These are phyloP conservation scores for Ochotona princeps DNA, from an alignment of 2,113 vertebrate species.

Conservation along the genomic window DNA sequence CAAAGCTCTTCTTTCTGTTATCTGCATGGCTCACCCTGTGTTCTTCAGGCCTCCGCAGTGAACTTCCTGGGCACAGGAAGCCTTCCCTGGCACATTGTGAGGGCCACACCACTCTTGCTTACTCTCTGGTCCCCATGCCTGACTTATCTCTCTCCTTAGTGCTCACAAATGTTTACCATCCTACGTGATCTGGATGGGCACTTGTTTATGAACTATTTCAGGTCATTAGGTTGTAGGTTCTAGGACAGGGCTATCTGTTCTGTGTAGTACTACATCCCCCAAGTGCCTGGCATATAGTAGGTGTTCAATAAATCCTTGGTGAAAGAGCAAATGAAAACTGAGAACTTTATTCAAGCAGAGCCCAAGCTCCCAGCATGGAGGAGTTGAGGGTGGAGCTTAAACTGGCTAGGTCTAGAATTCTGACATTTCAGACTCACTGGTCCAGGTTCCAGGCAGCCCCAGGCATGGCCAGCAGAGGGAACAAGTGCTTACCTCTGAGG, in stretches of 20 bases:
- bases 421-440: background rate
- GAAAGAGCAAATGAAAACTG: slow-evolving; percentile 26
- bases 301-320: slow-evolving; percentile 32
- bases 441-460: background rate
- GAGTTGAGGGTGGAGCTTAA: background rate
- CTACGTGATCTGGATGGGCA: background rate
- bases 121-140: background rate
- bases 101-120: background rate
- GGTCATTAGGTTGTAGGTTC: slow-evolving; percentile 10
- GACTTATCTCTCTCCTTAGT: slow-evolving; percentile 51
- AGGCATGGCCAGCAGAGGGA: background rate
- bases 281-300: slow-evolving; percentile 34
- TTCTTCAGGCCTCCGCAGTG: background rate
- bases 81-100: background rate
- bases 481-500: slow-evolving; percentile 87
- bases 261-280: background rate
- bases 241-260: background rate
- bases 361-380: background rate
- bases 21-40: background rate
- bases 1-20: slow-evolving; percentile 24
- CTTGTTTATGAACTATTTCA: slow-evolving; percentile 44
- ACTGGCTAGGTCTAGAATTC: background rate
- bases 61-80: background rate
- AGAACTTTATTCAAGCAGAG: slow-evolving; percentile 7
- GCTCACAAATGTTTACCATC: slow-evolving; percentile 11